phyloP scores from a whole-genome alignment of 92 coral and sea anemone species.

The Diadumene lineata region DNA sequence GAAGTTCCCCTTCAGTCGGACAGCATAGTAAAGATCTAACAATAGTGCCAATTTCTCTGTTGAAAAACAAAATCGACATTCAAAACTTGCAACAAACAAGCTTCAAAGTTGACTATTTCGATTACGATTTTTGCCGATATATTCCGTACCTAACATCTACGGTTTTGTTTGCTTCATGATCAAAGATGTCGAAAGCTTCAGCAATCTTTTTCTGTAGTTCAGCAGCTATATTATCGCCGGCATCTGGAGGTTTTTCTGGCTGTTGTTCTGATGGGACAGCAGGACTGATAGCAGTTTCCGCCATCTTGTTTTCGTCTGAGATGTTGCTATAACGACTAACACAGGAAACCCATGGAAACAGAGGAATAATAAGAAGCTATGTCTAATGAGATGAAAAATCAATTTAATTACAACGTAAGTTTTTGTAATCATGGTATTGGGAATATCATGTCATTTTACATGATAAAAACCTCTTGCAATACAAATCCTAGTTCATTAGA shows the following conservation, averaged over 20 bases:
- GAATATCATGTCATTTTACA: too few relatives aligned
- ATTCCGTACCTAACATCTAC: conserved; percentile 91
- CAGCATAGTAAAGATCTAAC: conserved; percentile 96
- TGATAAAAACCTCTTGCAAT: too few relatives aligned
- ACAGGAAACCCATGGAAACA: conserved; percentile 14
- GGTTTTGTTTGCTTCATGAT: conserved; percentile 98
- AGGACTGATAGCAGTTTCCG: conserved; percentile 55
- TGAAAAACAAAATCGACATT: not conserved
- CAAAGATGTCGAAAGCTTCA: conserved; percentile 97
- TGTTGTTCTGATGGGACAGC: conserved; percentile 43
- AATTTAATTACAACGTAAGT: too few relatives aligned
- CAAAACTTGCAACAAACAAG: not conserved
- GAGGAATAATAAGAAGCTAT: too few relatives aligned
- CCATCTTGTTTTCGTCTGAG: conserved; percentile 73
- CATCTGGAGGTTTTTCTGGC: conserved; percentile 69
- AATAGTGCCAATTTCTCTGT: conserved; percentile 97
- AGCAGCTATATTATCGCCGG: conserved; percentile 83
- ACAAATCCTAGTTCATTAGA: too few relatives aligned
- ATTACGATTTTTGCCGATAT: not conserved
- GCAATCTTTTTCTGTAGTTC: conserved; percentile 85
- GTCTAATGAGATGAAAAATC: too few relatives aligned
- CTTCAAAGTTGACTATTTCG: not conserved
- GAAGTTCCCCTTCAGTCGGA: conserved; percentile 99
- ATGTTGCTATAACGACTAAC: conserved; percentile 44
- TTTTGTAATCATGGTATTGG: too few relatives aligned